phyloP scores from a whole-genome alignment of 2,797 vertebrate species.

The Kryptopterus vitreolus region DNA sequence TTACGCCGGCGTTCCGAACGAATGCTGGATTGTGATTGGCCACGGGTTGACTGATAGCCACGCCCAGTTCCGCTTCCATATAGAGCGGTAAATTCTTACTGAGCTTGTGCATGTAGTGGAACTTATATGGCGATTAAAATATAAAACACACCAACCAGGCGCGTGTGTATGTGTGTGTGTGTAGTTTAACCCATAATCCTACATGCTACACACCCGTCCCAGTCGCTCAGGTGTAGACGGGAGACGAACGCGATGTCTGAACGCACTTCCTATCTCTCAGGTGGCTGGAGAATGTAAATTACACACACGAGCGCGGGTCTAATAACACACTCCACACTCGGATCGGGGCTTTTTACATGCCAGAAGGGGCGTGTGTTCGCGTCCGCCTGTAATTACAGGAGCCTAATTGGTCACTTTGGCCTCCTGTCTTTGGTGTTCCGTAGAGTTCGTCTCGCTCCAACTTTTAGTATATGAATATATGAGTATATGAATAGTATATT shows the following conservation, averaged over 20 bases:
- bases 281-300: slow-evolving; percentile 40
- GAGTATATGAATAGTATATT: no score
- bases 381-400: slow-evolving; percentile 46
- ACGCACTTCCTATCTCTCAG: slow-evolving; percentile 17
- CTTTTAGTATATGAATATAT: no score
- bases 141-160: no score
- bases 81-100: no score
- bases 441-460: no score
- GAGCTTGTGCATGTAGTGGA: no score
- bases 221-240: neutral
- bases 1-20: no score
- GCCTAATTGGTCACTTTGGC: slow-evolving; percentile 39
- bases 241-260: neutral
- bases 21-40: no score
- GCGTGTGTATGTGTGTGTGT: slow-evolving; percentile 1
- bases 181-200: neutral
- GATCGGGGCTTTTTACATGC: slow-evolving; percentile 28
- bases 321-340: slow-evolving; percentile 32
- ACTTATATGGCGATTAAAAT: no score
- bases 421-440: neutral
- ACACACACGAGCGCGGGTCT: slow-evolving; percentile 23
- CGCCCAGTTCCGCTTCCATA: no score
- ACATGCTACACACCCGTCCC: neutral
- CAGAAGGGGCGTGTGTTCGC: slow-evolving; percentile 29
- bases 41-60: no score